Conservation (phyloP, 1,140 invertebrate genomes). For the Aphis craccivora region DNA sequence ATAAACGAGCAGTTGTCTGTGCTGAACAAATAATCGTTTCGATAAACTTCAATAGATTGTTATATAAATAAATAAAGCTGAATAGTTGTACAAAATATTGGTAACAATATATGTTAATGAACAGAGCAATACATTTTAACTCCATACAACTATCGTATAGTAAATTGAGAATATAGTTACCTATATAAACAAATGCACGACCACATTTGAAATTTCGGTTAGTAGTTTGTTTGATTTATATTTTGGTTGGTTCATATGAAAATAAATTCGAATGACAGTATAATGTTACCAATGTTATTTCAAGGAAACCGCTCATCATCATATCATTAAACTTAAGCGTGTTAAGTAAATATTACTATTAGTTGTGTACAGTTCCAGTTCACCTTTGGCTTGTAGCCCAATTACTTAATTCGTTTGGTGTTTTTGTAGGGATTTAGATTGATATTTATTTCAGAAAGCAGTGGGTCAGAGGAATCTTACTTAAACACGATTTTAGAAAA, state of each 20-base stretch:
- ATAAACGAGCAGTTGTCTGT: neutral
- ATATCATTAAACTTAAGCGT: neutral
- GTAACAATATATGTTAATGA: neutral
- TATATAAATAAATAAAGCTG: neutral
- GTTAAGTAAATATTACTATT: slow-evolving; percentile 48
- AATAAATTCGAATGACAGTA: neutral
- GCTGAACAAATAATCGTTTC: neutral
- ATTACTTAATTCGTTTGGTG: neutral
- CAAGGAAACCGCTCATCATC: neutral
- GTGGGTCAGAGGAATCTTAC: neutral
- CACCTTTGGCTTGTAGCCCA: slow-evolving; percentile 47
- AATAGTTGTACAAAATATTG: neutral
- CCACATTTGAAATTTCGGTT: neutral
- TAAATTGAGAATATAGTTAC: neutral
- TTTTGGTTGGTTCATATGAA: neutral
- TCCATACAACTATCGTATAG: neutral
- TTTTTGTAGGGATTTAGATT: slow-evolving; percentile 26
- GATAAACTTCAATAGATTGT: neutral
- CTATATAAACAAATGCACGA: neutral
- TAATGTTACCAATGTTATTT: slow-evolving; percentile 34
- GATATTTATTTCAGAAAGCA: slow-evolving; percentile 25
- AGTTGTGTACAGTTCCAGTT: slow-evolving; percentile 17
- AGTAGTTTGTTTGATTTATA: neutral
- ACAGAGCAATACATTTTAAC: neutral
- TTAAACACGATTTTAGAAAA: neutral